These are phyloP conservation scores for Tenodera sinensis DNA, from an alignment of 2,888 invertebrate species.

Conservation along the genomic window DNA sequence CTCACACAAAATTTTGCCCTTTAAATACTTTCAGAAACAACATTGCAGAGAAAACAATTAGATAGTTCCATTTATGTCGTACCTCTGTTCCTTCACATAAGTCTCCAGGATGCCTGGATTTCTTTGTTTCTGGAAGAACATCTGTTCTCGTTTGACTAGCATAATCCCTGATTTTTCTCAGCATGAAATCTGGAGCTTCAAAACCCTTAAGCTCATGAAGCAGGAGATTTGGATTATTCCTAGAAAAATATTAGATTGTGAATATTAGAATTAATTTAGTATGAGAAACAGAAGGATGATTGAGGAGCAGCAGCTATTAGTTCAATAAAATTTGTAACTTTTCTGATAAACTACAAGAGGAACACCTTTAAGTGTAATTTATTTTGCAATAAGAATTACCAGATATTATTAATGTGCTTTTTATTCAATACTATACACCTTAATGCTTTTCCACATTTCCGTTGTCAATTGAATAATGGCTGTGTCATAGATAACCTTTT, in stretches of 20 bases:
- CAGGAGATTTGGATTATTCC: conserved; percentile 59
- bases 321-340: not conserved
- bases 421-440: too few species aligned
- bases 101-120: not conserved
- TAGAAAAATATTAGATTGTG: conserved; percentile 26
- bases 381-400: too few species aligned
- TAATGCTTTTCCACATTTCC: too few species aligned
- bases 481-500: too few species aligned
- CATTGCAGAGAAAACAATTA: not conserved
- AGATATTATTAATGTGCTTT: too few species aligned
- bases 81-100: conserved; percentile 21
- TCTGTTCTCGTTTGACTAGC: conserved; percentile 50
- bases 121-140: not conserved
- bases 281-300: not conserved
- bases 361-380: too few species aligned
- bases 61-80: not conserved
- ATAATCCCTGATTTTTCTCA: conserved; percentile 68
- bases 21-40: not conserved
- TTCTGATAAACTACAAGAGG: too few species aligned
- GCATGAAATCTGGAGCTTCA: conserved; percentile 69
- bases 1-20: too few species aligned
- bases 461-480: too few species aligned
- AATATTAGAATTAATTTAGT: not conserved
- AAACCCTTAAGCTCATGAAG: conserved; percentile 70
- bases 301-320: not conserved